A percentile compares a stretch with the other conserved stretches of the same genome.
These are phyloP conservation scores for Hippocampus abdominalis DNA, from an alignment of 2,113 vertebrate genomes.

Conservation along the genomic window DNA sequence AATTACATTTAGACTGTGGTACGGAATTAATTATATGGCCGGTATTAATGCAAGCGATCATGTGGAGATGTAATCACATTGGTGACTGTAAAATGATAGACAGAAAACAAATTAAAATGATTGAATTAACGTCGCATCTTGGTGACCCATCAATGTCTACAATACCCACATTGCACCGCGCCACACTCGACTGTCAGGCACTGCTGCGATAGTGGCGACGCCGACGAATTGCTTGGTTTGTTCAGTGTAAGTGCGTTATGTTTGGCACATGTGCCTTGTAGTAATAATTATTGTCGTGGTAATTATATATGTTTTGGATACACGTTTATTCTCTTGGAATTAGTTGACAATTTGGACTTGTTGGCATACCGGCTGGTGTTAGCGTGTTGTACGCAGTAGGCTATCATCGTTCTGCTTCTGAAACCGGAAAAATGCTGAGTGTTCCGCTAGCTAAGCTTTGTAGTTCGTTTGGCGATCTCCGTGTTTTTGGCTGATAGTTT, in stretches of 20 bases:
- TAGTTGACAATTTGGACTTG: background rate
- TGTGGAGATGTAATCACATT: slow-evolving; percentile 34
- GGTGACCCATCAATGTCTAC: slow-evolving; percentile 31
- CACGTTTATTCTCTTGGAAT: background rate
- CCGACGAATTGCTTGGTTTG: slow-evolving; percentile 17
- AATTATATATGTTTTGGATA: background rate
- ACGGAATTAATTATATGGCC: background rate
- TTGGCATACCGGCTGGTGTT: slow-evolving; percentile 41
- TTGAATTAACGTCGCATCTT: background rate
- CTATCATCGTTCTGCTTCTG: slow-evolving; percentile 18
- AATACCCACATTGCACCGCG: slow-evolving; percentile 54
- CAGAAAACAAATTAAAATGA: slow-evolving; percentile 37
- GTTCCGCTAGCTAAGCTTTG: slow-evolving; percentile 14
- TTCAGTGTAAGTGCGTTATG: slow-evolving; percentile 38
- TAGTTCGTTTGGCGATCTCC: background rate
- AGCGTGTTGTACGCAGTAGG: slow-evolving; percentile 21
- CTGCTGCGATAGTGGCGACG: slow-evolving; percentile 9
- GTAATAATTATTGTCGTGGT: background rate
- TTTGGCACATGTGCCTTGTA: background rate
- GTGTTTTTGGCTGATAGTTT: background rate
- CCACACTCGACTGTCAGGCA: slow-evolving; percentile 16
- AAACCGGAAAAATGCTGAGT: slow-evolving; percentile 3
- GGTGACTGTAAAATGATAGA: slow-evolving; percentile 36
- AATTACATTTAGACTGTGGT: background rate
- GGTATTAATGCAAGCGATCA: slow-evolving; percentile 12